These are phyloP conservation scores for Malthinus flaveolus DNA, from an alignment of 2,888 invertebrate genomes.

Conservation along the genomic window DNA sequence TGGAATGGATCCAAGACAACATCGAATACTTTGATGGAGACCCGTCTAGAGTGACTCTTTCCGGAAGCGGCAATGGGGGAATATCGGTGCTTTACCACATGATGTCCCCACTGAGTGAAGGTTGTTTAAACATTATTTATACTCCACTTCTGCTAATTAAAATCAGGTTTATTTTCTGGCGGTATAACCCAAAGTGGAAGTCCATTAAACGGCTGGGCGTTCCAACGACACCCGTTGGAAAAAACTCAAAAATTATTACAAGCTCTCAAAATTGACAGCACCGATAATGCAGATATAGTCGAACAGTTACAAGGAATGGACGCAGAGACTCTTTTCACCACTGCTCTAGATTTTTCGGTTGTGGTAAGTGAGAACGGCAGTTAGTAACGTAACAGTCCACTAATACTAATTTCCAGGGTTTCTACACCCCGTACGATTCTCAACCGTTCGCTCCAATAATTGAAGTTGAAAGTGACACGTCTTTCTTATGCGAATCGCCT, in stretches of 20 bases:
- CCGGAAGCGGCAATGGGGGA: constrained; percentile 39
- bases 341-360: background rate
- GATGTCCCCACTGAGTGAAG: constrained; percentile 30
- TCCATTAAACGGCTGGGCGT: constrained; percentile 34
- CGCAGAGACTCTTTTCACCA: constrained; percentile 3
- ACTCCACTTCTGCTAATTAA: too few relatives aligned
- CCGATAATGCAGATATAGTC: constrained; percentile 25
- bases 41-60: constrained; percentile 35
- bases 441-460: background rate
- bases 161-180: constrained; percentile 28
- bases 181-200: constrained; percentile 40
- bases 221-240: constrained; percentile 24
- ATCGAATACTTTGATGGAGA: constrained; percentile 37
- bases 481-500: constrained; percentile 5
- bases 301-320: constrained; percentile 30
- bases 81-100: constrained; percentile 36
- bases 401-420: too few relatives aligned
- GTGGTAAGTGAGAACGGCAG: too few relatives aligned
- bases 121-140: constrained; percentile 2
- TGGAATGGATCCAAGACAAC: constrained; percentile 38
- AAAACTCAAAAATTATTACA: constrained; percentile 27
- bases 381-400: too few relatives aligned
- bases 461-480: background rate
- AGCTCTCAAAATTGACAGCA: constrained; percentile 23
- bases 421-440: background rate